phyloP scores from a whole-genome alignment of 2,113 vertebrate species.

The Silurus glanis region DNA sequence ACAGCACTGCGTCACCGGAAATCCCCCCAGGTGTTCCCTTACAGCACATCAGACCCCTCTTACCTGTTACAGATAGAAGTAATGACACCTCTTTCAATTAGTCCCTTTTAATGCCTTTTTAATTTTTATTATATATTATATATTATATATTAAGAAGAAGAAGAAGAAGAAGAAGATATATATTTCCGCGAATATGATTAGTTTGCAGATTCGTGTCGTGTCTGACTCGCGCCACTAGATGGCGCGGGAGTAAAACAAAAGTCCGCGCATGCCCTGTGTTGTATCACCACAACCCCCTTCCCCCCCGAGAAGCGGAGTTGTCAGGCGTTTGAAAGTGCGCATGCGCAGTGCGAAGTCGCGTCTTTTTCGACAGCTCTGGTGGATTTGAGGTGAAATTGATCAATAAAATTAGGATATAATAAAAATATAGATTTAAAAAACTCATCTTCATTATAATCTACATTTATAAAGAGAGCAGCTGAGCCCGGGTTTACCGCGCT shows the following conservation, averaged over 20 bases:
- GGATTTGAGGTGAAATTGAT: background rate
- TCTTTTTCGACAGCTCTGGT: slow-evolving; percentile 6
- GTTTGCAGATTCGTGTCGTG: background rate
- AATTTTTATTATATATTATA: too few relatives aligned
- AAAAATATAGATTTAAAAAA: background rate
- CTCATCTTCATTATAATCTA: too few relatives aligned
- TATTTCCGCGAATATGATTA: too few relatives aligned
- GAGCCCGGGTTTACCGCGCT: background rate
- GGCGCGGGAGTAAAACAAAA: background rate
- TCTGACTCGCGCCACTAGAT: background rate
- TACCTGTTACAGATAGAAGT: too few relatives aligned
- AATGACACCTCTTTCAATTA: too few relatives aligned
- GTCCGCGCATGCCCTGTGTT: slow-evolving; percentile 9
- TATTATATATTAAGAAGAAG: too few relatives aligned
- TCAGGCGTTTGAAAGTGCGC: background rate
- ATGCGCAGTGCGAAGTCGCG: slow-evolving; percentile 10
- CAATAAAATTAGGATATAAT: background rate
- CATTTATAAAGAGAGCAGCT: background rate
- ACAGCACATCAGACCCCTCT: too few relatives aligned
- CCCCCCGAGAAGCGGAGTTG: too few relatives aligned
- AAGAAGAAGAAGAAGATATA: too few relatives aligned
- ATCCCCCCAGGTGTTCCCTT: background rate
- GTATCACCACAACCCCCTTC: too few relatives aligned
- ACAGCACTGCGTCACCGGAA: background rate
- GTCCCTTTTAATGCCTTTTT: too few relatives aligned